These are phyloP conservation scores for Halesus radiatus DNA, from an alignment of 1,140 invertebrate species.

Conservation along the genomic window DNA sequence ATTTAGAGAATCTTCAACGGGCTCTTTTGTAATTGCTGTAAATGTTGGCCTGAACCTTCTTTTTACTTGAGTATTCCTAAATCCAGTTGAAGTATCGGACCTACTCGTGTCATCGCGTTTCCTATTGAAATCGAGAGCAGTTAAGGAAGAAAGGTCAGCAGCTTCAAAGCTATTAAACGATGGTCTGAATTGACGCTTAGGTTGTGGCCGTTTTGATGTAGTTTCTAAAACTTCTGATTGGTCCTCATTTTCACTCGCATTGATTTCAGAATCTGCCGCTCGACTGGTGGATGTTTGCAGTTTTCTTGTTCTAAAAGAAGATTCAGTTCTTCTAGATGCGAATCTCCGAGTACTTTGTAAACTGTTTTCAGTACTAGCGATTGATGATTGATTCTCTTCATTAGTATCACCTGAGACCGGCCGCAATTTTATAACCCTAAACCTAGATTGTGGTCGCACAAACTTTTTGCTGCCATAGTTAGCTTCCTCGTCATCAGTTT, in stretches of 20 bases:
- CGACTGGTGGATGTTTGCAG: not conserved
- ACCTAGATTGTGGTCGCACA: conserved; percentile 44
- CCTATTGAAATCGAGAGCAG: conserved; percentile 60
- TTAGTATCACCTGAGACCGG: not conserved
- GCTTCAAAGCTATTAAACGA: conserved; percentile 57
- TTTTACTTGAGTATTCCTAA: conserved; percentile 47
- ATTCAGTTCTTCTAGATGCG: not conserved
- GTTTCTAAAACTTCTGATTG: conserved; percentile 44
- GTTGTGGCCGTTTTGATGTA: conserved; percentile 42
- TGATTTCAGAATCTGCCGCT: conserved; percentile 30
- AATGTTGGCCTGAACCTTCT: conserved; percentile 51
- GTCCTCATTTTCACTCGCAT: conserved; percentile 44
- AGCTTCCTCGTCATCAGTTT: conserved; percentile 2
- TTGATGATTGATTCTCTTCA: conserved; percentile 27
- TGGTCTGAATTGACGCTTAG: conserved; percentile 56
- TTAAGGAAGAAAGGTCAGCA: conserved; percentile 64
- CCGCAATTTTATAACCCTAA: conserved; percentile 20
- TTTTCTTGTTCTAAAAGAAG: conserved; percentile 43
- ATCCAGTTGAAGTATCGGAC: conserved; percentile 6
- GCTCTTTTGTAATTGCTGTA: conserved; percentile 40
- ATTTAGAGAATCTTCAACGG: conserved; percentile 45
- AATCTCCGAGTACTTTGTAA: not conserved
- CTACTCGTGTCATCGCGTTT: conserved; percentile 24
- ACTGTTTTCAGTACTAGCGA: not conserved
- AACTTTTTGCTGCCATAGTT: conserved; percentile 53